phyloP scores from a whole-genome alignment of 2,888 invertebrate species.

The Sphecodes monilicornis region DNA sequence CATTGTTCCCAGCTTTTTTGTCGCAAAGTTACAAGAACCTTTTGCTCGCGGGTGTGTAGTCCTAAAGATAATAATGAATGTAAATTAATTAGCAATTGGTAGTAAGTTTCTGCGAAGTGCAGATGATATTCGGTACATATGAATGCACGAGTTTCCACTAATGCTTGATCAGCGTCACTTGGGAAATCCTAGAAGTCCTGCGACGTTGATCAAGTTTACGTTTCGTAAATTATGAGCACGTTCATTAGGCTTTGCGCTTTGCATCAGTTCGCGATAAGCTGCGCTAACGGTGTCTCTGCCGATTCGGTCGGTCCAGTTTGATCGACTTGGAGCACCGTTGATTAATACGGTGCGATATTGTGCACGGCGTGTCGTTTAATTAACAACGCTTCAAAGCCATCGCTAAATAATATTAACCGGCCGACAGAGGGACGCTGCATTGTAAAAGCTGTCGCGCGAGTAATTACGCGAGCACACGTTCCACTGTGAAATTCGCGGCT shows the following conservation, averaged over 20 bases:
- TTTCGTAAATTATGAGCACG: neutral
- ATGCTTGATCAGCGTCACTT: neutral
- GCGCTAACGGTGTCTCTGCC: neutral
- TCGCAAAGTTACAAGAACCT: neutral
- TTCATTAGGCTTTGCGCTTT: neutral
- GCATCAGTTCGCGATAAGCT: neutral
- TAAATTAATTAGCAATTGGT: neutral
- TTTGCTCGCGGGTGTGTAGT: neutral
- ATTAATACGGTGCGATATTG: conserved; percentile 39
- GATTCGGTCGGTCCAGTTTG: neutral
- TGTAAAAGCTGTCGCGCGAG: neutral
- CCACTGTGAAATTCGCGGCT: conserved; percentile 8
- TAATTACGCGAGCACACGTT: conserved; percentile 1
- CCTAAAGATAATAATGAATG: neutral
- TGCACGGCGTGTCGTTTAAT: conserved; percentile 27
- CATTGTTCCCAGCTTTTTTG: neutral
- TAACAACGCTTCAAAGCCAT: conserved; percentile 14
- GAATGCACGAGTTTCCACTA: neutral
- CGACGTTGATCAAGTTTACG: neutral
- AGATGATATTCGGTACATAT: neutral
- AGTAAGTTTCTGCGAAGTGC: neutral
- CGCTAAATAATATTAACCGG: conserved; percentile 26
- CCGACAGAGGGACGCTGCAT: neutral
- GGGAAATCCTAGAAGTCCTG: neutral
- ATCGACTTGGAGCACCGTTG: neutral